Evolutionary conservation across 1,140 invertebrate genomes (phyloP).

Genomic region (Drosophila sp.): DNA sequence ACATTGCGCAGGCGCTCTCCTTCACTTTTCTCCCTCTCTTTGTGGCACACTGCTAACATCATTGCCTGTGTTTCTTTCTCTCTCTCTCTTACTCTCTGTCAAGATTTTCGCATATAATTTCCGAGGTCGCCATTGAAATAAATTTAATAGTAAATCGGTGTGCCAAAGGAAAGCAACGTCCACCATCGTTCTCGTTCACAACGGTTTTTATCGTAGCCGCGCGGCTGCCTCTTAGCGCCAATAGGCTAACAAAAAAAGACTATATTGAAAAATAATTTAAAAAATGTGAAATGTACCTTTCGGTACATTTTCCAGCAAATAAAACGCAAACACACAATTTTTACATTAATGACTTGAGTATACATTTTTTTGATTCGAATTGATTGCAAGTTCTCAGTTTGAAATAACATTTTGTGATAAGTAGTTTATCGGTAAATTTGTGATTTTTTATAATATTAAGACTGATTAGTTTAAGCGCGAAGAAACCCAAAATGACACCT

Average conservation of each 20-base stretch:
- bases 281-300: constrained; percentile 15
- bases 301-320: neutral
- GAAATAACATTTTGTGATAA: constrained; percentile 8
- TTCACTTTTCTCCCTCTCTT: neutral
- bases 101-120: constrained; percentile 75
- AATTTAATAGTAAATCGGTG: constrained; percentile 73
- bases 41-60: too few relatives aligned
- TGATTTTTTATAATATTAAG: constrained; percentile 40
- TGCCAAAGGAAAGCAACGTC: constrained; percentile 73
- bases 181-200: constrained; percentile 32
- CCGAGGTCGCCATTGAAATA: constrained; percentile 68
- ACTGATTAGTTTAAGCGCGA: constrained; percentile 61
- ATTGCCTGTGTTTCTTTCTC: neutral
- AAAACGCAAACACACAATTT: neutral
- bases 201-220: constrained; percentile 37
- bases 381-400: neutral
- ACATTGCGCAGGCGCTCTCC: constrained; percentile 39
- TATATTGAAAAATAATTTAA: constrained; percentile 10
- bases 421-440: constrained; percentile 26
- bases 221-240: constrained; percentile 33
- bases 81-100: constrained; percentile 17
- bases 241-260: constrained; percentile 12
- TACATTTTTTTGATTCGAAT: neutral
- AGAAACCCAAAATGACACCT: constrained; percentile 64
- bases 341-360: neutral